Conservation (phyloP, 2,797 vertebrate genomes). For the Xyrichtys novacula region DNA sequence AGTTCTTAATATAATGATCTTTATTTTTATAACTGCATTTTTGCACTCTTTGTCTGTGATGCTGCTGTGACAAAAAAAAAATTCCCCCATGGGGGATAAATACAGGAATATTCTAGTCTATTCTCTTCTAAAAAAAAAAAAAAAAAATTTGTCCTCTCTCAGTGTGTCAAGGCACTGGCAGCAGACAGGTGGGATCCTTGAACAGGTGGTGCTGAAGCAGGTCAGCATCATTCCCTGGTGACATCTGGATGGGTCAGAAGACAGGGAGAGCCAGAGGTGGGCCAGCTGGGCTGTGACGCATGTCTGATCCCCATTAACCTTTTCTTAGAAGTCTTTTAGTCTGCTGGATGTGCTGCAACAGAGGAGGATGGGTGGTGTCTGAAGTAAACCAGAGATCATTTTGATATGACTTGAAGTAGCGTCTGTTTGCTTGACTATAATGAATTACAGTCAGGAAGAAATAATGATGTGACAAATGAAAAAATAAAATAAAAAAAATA, state of each 20-base stretch:
- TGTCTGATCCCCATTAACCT: slow-evolving; percentile 52
- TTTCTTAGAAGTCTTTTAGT: slow-evolving; percentile 8
- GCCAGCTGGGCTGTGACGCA: slow-evolving; percentile 46
- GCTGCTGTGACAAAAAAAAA: too few species aligned
- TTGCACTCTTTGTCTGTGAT: too few species aligned
- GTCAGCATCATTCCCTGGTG: slow-evolving; percentile 26
- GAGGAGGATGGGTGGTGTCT: slow-evolving; percentile 4
- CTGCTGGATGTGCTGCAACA: neutral
- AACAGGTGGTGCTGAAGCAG: slow-evolving; percentile 18
- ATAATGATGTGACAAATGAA: too few species aligned
- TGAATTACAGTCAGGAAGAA: neutral
- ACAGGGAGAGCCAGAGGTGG: slow-evolving; percentile 6
- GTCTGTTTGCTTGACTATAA: neutral
- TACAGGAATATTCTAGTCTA: too few species aligned
- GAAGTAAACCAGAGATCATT: neutral
- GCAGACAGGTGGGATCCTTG: slow-evolving; percentile 12
- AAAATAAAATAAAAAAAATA: too few species aligned
- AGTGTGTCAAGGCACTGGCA: neutral
- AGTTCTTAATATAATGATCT: too few species aligned
- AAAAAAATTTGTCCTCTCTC: neutral
- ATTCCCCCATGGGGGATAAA: too few species aligned
- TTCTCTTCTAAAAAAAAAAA: too few species aligned
- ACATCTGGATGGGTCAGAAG: slow-evolving; percentile 25
- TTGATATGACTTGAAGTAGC: neutral
- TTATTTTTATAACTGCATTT: too few species aligned